Percentiles rank a stretch among this genome's conserved stretches.
Conservation (phyloP, 2,113 vertebrate genomes). For the Nothoprocta perdicaria region DNA sequence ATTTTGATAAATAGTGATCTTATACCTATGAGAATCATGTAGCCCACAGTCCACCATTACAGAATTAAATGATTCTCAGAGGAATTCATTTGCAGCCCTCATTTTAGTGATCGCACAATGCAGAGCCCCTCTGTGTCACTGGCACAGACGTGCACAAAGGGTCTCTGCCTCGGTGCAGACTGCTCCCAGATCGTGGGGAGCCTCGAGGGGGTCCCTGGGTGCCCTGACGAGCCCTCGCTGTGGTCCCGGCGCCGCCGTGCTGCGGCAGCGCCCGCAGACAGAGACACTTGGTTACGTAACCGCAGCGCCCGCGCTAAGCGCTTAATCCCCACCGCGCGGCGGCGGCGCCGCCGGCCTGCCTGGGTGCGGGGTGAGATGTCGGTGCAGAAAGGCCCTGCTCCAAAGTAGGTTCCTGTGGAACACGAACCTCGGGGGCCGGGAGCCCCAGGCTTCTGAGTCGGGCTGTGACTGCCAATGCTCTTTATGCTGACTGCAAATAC, state of each 20-base stretch:
- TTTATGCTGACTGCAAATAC: not conserved
- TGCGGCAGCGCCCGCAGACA: slow-evolving; percentile 60
- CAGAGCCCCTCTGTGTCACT: not conserved
- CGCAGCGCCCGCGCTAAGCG: too few relatives aligned
- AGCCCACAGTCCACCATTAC: not conserved
- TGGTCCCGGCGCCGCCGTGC: not conserved
- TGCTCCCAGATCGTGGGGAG: not conserved
- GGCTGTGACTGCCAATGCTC: not conserved
- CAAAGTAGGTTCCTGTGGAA: not conserved
- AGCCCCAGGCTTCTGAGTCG: not conserved
- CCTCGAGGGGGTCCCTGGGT: too few relatives aligned
- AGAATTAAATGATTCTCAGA: not conserved
- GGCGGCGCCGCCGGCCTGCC: too few relatives aligned
- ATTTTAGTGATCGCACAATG: not conserved
- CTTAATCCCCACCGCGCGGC: too few relatives aligned
- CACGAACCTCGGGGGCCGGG: not conserved
- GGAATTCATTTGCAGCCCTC: not conserved
- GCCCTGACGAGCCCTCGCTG: too few relatives aligned
- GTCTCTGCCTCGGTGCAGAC: not conserved
- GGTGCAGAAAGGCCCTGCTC: not conserved
- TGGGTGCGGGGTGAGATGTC: not conserved
- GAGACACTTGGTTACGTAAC: slow-evolving; percentile 40
- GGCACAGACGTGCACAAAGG: not conserved
- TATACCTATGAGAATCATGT: not conserved
- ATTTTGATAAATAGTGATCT: not conserved